Base-by-base conservation (phyloP, 2,113 vertebrate species). In the Corythornis vintsioides region DNA sequence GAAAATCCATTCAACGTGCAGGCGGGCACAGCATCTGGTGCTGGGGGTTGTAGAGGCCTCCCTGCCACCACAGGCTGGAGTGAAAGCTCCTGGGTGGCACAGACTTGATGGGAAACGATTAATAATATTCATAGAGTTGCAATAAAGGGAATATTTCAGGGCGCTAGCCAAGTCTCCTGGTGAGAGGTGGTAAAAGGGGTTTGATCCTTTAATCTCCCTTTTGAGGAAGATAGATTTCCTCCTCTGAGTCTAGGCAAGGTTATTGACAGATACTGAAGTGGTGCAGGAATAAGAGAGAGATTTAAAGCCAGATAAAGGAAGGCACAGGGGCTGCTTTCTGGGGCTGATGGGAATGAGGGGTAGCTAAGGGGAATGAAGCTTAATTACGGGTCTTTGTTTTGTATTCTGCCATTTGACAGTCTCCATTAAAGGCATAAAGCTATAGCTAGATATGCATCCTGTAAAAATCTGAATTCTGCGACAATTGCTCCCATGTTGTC, bases 151-250 rank as follows among this genome's bases (percentile, higher is more conserved):
- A 10, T 92, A 45, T 80, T 67, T 89, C 59, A 38, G 75, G 31
- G 25, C 7, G 17, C 38, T 33, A 66, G 55, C 71, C 78, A 87
- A 56, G 15, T 78, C 60, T 84, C 84, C 71, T 85, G 71, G 59
- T 2, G 13, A 66, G 84, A 65, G 26, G 29, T 40, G 55, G n/a
- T 67, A 63, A 84, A 45, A 89, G 33, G 35, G 21, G 87, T 87
- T 79, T 76, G 81, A 89, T 92, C 35, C 59, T 85, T 85, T 87
- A 76, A 91, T 94, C 42, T 86, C 24, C 57, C 72, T 70, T 93
- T 40, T 55, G 65, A 90, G 67, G 66, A 28, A 79, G 71, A 61
- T 56, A 48, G 53, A 10, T 78, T 89, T 92, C 53, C 60, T 72
- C 63, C 2, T 35, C 15, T 0, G 22, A 28, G 20, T 35, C 66